Base-by-base conservation (phyloP, 2,888 invertebrate genomes). In the Calliopum simillimum region DNA sequence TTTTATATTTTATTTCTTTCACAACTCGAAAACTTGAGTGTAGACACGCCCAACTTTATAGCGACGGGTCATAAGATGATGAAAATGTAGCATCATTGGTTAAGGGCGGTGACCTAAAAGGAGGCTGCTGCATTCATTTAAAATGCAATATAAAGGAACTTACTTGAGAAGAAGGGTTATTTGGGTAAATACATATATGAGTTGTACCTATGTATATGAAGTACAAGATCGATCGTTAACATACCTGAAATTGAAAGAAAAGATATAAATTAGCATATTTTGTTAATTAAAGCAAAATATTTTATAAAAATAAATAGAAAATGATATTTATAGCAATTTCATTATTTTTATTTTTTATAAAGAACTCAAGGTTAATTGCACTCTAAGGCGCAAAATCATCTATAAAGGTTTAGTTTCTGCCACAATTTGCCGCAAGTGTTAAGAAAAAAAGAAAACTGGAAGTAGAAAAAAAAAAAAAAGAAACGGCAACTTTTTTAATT, bases 31-130 rank as follows among this genome's bases (percentile, higher is more conserved):
- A 33, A 33, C 33, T 33, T 33, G 46, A 56, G 55, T 44, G 65
- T 44, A 65, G 44, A 66, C 53, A 66, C 65, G 65, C 65, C 65
- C 65, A 55, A 55, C 46, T 43, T 23, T 55, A 55, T 55, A 44
- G 19, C 53, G 41, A 23, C 53, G 41, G 44, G 44, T 46, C 33
- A 33, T 8, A 33, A 33, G 33, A 33, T 8, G 33, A 33, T 44
- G 23, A 55, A 23, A n/a, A 55, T 66, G 44, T n/a, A 44, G 55
- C 49, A 63, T 56, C 41, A 66, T 53, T 66, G 65, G 65, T 66
- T 46, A 43, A 65, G 44, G 51, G 43, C 44, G 53, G 43, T 19
- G 33, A 16, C 8, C 33, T 33, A 33, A 23, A 58, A 25, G n/a
- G 14, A 25, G 55, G 55, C 25, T 55, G 56, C 25, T 33, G 33